Conservation (phyloP, 2,113 vertebrate species). For the Gallinago undulata region DNA sequence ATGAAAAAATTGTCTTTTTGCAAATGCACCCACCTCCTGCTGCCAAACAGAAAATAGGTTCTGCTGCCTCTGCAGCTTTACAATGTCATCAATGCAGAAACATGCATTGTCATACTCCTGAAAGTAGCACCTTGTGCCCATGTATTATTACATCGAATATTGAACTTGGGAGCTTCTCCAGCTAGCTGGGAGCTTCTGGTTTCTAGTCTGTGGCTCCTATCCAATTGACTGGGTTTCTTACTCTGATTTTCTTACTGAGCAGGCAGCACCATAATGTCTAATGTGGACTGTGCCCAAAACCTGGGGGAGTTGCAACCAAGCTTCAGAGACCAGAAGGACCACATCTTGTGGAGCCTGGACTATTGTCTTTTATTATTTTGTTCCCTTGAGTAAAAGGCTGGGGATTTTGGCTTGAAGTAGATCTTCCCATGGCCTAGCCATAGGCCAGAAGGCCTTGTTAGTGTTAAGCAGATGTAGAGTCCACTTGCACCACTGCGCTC, state of each 20-base stretch:
- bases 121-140: background rate
- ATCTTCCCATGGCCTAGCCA: background rate
- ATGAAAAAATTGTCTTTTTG: background rate
- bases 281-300: background rate
- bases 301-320: background rate
- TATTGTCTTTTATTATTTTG: background rate
- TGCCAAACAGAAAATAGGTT: background rate
- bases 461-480: background rate
- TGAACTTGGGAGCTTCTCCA: background rate
- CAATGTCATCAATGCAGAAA: background rate
- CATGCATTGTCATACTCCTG: background rate
- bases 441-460: background rate
- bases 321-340: background rate
- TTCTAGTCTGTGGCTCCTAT: background rate
- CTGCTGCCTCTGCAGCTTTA: background rate
- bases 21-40: background rate
- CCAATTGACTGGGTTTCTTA: background rate
- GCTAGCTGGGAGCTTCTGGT: background rate
- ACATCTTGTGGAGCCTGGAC: background rate
- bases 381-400: background rate
- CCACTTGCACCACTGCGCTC: background rate
- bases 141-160: background rate
- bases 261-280: background rate
- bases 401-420: background rate
- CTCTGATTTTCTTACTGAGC: background rate